A percentile compares a stretch with the other conserved stretches of the same genome.
phyloP scores from a whole-genome alignment of 2,888 invertebrate species.

The Athripsodes cinereus region DNA sequence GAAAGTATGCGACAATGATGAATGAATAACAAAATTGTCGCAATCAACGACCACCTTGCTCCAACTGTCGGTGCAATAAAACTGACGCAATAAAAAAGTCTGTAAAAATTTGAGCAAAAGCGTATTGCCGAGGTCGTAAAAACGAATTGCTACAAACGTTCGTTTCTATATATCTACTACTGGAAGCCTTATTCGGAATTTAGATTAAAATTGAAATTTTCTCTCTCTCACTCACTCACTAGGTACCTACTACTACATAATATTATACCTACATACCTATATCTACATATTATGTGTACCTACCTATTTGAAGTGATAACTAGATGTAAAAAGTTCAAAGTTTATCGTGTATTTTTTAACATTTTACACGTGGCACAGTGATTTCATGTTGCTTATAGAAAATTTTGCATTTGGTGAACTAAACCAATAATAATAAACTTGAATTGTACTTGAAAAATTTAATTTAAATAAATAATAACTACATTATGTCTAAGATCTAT shows the following conservation, averaged over 20 bases:
- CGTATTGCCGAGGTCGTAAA: conserved; percentile 8
- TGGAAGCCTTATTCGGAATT: not conserved
- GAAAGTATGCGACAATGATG: not conserved
- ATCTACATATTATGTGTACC: no score
- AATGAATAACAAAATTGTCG: conserved; percentile 1
- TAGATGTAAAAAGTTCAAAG: not conserved
- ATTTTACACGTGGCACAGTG: not conserved
- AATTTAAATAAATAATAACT: no score
- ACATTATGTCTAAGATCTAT: no score
- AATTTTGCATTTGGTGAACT: no score
- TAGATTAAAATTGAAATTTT: conserved; percentile 1
- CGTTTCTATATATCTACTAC: not conserved
- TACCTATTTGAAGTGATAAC: no score
- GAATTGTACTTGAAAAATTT: no score
- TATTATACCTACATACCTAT: no score
- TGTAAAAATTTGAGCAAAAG: conserved; percentile 7
- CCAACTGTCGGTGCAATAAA: conserved; percentile 10
- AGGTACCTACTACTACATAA: not conserved
- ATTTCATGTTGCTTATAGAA: not conserved
- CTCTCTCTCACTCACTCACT: not conserved
- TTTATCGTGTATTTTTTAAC: not conserved
- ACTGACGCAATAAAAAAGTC: conserved; percentile 8
- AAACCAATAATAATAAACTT: no score
- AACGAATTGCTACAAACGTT: conserved; percentile 4
- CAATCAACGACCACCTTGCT: conserved; percentile 13